Conservation (phyloP, 2,888 invertebrate species). For the Limnephilus marmoratus region DNA sequence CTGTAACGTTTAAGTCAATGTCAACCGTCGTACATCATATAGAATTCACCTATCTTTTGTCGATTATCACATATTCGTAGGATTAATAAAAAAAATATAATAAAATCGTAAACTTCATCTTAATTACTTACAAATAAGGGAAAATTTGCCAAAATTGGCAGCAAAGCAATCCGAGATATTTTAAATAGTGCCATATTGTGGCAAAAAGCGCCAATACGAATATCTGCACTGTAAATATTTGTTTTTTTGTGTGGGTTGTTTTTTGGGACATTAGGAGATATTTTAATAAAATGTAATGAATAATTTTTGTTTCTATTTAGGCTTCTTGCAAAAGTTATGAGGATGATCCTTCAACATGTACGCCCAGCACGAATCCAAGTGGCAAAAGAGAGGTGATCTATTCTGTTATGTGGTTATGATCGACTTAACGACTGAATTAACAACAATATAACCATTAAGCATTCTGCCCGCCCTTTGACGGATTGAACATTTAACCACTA, state of each 20-base stretch:
- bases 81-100: too few relatives aligned
- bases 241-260: background rate
- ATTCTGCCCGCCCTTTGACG: background rate
- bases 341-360: constrained; percentile 38
- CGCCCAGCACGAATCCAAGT: background rate
- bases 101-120: too few relatives aligned
- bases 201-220: too few relatives aligned
- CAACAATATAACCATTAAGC: background rate
- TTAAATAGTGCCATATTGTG: too few relatives aligned
- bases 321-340: constrained; percentile 52
- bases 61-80: too few relatives aligned
- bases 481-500: background rate
- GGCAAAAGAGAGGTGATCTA: constrained; percentile 36
- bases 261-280: background rate
- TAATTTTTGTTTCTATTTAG: constrained; percentile 50
- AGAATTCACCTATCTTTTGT: too few relatives aligned
- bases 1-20: too few relatives aligned
- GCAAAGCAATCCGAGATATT: too few relatives aligned
- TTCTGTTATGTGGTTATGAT: background rate
- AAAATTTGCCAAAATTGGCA: too few relatives aligned
- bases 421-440: background rate
- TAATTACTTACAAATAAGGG: too few relatives aligned
- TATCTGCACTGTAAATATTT: too few relatives aligned
- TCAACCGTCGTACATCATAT: too few relatives aligned
- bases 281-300: background rate